These are phyloP conservation scores for Dicyrtomina minuta DNA, from an alignment of 2,888 invertebrate species.

Conservation along the genomic window DNA sequence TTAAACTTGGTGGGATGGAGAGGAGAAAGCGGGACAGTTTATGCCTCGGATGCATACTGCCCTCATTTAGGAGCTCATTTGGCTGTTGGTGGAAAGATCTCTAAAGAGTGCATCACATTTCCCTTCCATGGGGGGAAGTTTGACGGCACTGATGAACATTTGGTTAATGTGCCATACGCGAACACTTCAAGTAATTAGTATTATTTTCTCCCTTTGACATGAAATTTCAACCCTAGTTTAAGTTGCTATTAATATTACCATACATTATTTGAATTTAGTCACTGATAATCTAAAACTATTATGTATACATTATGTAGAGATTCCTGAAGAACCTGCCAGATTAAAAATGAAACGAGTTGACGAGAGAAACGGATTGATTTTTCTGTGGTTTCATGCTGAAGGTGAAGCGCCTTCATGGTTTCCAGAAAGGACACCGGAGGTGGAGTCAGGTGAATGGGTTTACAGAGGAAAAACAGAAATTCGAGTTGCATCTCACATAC, in stretches of 20 bases:
- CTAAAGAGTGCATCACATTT: conserved; percentile 77
- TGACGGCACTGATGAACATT: conserved; percentile 69
- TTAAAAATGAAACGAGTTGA: background rate
- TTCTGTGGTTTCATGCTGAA: conserved; percentile 81
- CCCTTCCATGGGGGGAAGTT: conserved; percentile 90
- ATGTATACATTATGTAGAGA: too few species aligned
- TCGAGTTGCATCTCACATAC: conserved; percentile 72
- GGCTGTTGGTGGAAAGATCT: conserved; percentile 70
- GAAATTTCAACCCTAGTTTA: too few species aligned
- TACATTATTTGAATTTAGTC: too few species aligned
- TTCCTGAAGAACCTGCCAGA: too few species aligned
- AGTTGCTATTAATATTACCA: too few species aligned
- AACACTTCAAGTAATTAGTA: too few species aligned
- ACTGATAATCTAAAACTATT: too few species aligned
- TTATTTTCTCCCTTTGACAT: too few species aligned
- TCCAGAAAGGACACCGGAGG: conserved; percentile 56
- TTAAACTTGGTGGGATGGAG: conserved; percentile 71
- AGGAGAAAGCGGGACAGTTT: conserved; percentile 64
- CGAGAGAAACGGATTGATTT: conserved; percentile 65
- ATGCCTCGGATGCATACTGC: conserved; percentile 81
- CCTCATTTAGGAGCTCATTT: conserved; percentile 88
- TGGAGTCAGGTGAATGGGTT: conserved; percentile 63
- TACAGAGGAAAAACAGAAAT: conserved; percentile 79
- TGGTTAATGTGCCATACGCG: conserved; percentile 71
- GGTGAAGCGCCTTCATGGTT: conserved; percentile 57